phyloP scores from a whole-genome alignment of 1,140 invertebrate genomes.

The Piezodorus guildinii region DNA sequence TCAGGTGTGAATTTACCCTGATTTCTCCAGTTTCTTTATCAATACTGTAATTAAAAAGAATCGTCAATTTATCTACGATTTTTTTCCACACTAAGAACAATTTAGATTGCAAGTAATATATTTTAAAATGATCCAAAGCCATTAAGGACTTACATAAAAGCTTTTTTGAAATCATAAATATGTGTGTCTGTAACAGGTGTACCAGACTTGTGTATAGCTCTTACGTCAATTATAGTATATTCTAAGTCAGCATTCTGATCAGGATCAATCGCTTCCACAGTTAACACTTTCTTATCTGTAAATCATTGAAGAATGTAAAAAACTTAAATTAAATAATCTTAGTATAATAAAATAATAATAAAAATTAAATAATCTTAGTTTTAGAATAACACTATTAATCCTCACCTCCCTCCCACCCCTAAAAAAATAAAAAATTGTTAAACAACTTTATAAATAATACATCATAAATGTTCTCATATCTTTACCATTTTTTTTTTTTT shows the following conservation, averaged over 20 bases:
- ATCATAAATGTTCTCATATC: too few species aligned
- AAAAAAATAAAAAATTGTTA: too few species aligned
- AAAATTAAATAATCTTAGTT: too few species aligned
- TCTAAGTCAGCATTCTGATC: conserved; percentile 54
- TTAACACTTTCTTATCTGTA: conserved; percentile 44
- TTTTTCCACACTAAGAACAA: not conserved
- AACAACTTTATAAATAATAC: too few species aligned
- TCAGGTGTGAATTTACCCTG: conserved; percentile 51
- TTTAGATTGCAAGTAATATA: not conserved
- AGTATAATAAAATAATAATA: too few species aligned
- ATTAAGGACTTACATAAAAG: conserved; percentile 40
- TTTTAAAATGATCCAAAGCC: too few species aligned
- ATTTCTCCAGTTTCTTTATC: conserved; percentile 57
- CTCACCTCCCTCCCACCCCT: too few species aligned
- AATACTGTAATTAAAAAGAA: conserved; percentile 36
- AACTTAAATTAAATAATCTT: too few species aligned
- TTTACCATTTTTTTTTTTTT: too few species aligned
- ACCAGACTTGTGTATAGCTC: conserved; percentile 62
- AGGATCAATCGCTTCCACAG: conserved; percentile 52
- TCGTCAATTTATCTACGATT: not conserved
- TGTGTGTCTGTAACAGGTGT: conserved; percentile 47
- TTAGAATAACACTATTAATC: too few species aligned
- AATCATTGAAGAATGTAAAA: conserved; percentile 4
- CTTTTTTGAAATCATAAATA: conserved; percentile 51
- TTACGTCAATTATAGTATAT: conserved; percentile 55